These are phyloP conservation scores for Hypena proboscidalis DNA, from an alignment of 2,888 invertebrate species.

Conservation along the genomic window DNA sequence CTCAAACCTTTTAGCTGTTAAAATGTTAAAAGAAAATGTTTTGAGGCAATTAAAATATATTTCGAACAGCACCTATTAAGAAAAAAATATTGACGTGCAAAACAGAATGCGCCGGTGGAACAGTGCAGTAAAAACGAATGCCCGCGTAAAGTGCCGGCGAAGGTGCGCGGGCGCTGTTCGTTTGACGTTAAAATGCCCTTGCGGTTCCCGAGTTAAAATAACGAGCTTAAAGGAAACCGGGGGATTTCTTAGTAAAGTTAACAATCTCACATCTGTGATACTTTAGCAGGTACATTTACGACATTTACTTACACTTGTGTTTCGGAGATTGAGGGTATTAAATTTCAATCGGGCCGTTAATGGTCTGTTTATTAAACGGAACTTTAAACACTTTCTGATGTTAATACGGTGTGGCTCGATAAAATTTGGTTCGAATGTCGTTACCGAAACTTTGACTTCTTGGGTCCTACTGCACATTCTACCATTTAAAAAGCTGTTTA, in stretches of 20 bases:
- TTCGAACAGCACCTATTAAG: slow-evolving; percentile 26
- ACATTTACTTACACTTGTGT: slow-evolving; percentile 35
- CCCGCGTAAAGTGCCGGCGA: slow-evolving; percentile 46
- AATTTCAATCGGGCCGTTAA: slow-evolving; percentile 37
- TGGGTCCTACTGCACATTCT: no score
- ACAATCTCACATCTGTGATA: slow-evolving; percentile 48
- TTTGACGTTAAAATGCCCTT: slow-evolving; percentile 51
- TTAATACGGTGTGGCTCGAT: no score
- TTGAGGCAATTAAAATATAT: slow-evolving; percentile 38
- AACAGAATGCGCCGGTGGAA: slow-evolving; percentile 39
- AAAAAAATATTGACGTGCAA: slow-evolving; percentile 40
- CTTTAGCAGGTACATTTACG: slow-evolving; percentile 36
- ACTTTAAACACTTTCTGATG: not conserved
- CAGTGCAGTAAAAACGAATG: slow-evolving; percentile 56
- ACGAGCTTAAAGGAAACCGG: slow-evolving; percentile 50
- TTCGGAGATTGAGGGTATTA: slow-evolving; percentile 32
- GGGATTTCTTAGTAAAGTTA: slow-evolving; percentile 52
- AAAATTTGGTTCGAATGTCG: no score
- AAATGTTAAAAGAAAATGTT: slow-evolving; percentile 7
- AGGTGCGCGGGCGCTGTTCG: slow-evolving; percentile 50
- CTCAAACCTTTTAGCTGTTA: slow-evolving; percentile 3
- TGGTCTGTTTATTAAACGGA: slow-evolving; percentile 16
- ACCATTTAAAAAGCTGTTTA: no score
- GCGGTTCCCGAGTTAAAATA: slow-evolving; percentile 49
- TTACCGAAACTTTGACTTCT: no score